phyloP scores from a whole-genome alignment of 2,113 vertebrate species.

The Amblyopsis rosae region DNA sequence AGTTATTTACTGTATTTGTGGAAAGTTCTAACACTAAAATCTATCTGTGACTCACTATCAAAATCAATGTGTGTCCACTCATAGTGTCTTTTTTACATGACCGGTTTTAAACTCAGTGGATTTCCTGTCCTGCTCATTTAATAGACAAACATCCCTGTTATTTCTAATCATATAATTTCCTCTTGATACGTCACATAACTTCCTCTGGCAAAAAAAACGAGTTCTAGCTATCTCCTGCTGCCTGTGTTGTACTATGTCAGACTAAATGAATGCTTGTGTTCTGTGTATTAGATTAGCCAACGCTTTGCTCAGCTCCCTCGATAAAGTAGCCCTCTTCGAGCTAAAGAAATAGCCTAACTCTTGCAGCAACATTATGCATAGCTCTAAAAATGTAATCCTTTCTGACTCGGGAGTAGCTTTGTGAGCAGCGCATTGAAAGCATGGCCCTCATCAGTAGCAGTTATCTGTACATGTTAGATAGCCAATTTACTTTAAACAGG shows the following conservation, averaged over 20 bases:
- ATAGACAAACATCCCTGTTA: constrained; percentile 61
- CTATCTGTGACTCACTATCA: background rate
- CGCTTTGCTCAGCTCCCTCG: constrained; percentile 27
- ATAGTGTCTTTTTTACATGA: background rate
- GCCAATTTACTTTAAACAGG: background rate
- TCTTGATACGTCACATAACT: constrained; percentile 61
- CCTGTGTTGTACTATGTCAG: constrained; percentile 1
- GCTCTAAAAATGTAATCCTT: constrained; percentile 59
- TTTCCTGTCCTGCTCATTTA: constrained; percentile 61
- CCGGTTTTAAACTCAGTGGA: constrained; percentile 19
- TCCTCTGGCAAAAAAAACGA: constrained; percentile 58
- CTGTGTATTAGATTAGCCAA: constrained; percentile 40
- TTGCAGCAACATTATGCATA: constrained; percentile 5
- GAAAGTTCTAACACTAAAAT: background rate
- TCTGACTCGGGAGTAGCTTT: constrained; percentile 45
- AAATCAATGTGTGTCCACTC: background rate
- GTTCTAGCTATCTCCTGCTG: constrained; percentile 6
- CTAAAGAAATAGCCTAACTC: constrained; percentile 37
- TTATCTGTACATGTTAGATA: background rate
- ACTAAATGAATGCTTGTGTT: background rate
- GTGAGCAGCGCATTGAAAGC: constrained; percentile 15
- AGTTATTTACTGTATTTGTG: background rate
- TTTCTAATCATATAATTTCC: constrained; percentile 60
- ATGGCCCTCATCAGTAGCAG: background rate
- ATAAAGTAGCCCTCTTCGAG: constrained; percentile 20